Percentiles rank a stretch among this genome's conserved stretches.
Conservation (phyloP, 2,888 invertebrate genomes). For the Globia sparganii region DNA sequence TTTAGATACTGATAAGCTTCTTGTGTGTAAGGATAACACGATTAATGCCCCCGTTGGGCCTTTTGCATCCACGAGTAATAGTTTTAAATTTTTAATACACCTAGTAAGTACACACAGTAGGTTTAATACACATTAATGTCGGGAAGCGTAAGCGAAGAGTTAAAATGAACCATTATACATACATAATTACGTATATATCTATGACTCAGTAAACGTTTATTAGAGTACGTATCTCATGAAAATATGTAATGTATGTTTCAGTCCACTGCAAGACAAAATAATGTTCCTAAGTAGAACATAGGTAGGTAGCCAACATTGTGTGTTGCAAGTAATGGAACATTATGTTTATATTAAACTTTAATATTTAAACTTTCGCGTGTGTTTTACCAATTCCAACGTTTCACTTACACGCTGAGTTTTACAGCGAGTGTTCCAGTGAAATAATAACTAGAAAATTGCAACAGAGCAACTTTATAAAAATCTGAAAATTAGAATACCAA, state of each 20-base stretch:
- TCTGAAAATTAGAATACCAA: background rate
- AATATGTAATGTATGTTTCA: no score
- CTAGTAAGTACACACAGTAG: no score
- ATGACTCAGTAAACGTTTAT: background rate
- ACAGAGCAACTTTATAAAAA: background rate
- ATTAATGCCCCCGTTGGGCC: background rate
- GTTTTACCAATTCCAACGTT: constrained; percentile 31
- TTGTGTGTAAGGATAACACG: no score
- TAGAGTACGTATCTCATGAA: no score
- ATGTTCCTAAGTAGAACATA: background rate
- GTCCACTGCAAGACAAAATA: background rate
- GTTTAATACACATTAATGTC: no score
- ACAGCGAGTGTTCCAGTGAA: background rate
- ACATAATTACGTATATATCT: background rate
- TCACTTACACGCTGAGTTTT: constrained; percentile 5
- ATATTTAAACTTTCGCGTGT: constrained; percentile 9
- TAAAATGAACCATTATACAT: background rate
- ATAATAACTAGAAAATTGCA: constrained; percentile 10
- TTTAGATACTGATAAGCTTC: background rate
- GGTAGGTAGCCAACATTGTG: background rate
- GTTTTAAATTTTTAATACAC: no score
- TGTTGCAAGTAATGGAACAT: constrained; percentile 8
- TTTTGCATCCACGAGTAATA: no score
- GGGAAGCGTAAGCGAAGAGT: background rate
- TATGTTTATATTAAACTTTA: constrained; percentile 6